phyloP scores from a whole-genome alignment of 1,140 invertebrate species.

The Himalopsyche phryganea region DNA sequence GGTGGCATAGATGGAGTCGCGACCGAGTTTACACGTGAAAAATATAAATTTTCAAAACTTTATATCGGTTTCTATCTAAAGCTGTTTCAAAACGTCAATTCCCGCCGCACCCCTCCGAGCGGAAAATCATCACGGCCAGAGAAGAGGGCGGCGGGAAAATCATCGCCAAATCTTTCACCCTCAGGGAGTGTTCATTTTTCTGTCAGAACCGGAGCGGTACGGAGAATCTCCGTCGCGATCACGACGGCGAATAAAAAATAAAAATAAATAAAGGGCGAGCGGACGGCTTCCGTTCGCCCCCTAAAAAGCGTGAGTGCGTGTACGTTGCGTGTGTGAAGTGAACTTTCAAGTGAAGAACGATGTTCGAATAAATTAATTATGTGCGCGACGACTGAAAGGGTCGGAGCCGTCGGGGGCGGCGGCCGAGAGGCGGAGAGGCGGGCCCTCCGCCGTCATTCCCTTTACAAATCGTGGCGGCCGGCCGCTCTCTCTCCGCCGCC shows the following conservation, averaged over 20 bases:
- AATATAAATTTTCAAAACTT: conserved; percentile 28
- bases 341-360: conserved; percentile 27
- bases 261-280: too few species aligned
- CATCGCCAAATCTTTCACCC: too few species aligned
- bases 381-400: conserved; percentile 34
- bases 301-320: neutral
- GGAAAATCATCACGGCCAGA: too few species aligned
- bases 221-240: too few species aligned
- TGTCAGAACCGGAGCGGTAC: too few species aligned
- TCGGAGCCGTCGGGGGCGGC: neutral
- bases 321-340: conserved; percentile 31
- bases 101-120: too few species aligned
- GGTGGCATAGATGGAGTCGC: conserved; percentile 14
- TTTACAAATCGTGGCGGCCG: conserved; percentile 32
- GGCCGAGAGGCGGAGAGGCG: neutral
- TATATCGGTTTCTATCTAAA: conserved; percentile 27
- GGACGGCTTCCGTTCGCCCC: too few species aligned
- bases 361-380: conserved; percentile 30
- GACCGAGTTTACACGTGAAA: conserved; percentile 21
- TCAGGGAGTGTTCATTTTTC: too few species aligned
- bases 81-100: conserved; percentile 14
- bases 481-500: neutral
- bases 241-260: too few species aligned
- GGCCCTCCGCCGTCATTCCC: conserved; percentile 30
- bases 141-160: too few species aligned